These are phyloP conservation scores for Sebastes oblongus DNA, from an alignment of 2,797 vertebrate species.

Conservation along the genomic window DNA sequence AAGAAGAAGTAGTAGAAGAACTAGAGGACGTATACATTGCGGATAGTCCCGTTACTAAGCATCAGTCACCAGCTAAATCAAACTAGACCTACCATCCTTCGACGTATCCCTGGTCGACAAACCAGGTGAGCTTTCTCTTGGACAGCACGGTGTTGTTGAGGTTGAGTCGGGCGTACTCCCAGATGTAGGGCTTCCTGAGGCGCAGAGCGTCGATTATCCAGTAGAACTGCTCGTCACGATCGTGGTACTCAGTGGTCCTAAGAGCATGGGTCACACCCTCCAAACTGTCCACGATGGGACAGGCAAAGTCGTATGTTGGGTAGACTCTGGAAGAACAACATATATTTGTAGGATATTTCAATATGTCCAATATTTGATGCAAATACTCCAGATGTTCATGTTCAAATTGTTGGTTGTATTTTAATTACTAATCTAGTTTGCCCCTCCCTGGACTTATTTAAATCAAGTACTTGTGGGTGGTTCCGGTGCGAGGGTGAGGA, in stretches of 20 bases:
- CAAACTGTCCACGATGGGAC: slow-evolving; percentile 97
- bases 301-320: slow-evolving; percentile 97
- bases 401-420: neutral
- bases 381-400: neutral
- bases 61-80: neutral
- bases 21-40: neutral
- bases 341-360: neutral
- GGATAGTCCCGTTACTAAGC: neutral
- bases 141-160: slow-evolving; percentile 98
- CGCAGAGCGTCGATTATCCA: slow-evolving; percentile 93
- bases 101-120: slow-evolving; percentile 95
- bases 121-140: slow-evolving; percentile 98
- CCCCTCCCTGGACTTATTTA: neutral
- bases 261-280: slow-evolving; percentile 97
- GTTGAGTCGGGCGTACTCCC: slow-evolving; percentile 97
- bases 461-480: slow-evolving; percentile 86
- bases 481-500: slow-evolving; percentile 92
- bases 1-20: neutral
- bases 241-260: slow-evolving; percentile 97
- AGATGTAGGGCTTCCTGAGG: slow-evolving; percentile 93
- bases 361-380: neutral
- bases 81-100: slow-evolving; percentile 91
- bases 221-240: slow-evolving; percentile 97
- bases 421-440: neutral
- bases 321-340: slow-evolving; percentile 83